Evolutionary conservation across 2,797 vertebrate species (phyloP), one percentile per base, ranked within the genome.

Genomic region (Galaxias olidus): DNA sequence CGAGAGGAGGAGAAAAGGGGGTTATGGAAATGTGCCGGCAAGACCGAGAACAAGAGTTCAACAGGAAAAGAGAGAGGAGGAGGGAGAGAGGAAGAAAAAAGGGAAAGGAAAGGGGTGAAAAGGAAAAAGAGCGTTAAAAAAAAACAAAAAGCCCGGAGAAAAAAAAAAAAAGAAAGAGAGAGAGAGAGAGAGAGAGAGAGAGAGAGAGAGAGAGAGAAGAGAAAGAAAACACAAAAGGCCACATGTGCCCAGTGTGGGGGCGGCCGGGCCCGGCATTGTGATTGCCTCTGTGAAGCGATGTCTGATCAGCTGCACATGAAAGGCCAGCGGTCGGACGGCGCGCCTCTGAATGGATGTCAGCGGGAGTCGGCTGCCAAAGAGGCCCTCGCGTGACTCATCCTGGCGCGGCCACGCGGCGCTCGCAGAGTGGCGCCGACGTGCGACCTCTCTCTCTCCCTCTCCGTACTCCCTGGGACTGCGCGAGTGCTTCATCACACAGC

Each of bases 291-390:
- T 68, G 53, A 72, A 69, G 67, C 72, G 68, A 83, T 69, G 70
- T 82, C 63, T 72, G 72, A 77, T 80, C 77, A 79, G 72, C 82
- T 78, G 74, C 71, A 76, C 66, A 73, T 63, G 65, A 84, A 74
- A 76, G 75, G 60, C 54, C 75, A 59, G 19, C 8, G 73, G 54
- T 76, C 30, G 44, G 53, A 61, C 61, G 7, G 0, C 43, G 63
- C 51, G 47, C 56, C 64, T 46, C 55, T 71, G 74, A 82, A 78
- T 74, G 72, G 51, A 40, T 63, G 63, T 77, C 59, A 64, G 52
- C 63, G 66, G 69, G 46, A 51, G 19, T 44, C 51, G 55, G 51
- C 67, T 67, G 71, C 48, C 62, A 57, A 0, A 57, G 59, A n/a
- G n/a, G n/a, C n/a, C 55, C 65, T n/a, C 30, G 46, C 67, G 67